phyloP scores from a whole-genome alignment of 2,888 invertebrate genomes.

The Apantesis nais region DNA sequence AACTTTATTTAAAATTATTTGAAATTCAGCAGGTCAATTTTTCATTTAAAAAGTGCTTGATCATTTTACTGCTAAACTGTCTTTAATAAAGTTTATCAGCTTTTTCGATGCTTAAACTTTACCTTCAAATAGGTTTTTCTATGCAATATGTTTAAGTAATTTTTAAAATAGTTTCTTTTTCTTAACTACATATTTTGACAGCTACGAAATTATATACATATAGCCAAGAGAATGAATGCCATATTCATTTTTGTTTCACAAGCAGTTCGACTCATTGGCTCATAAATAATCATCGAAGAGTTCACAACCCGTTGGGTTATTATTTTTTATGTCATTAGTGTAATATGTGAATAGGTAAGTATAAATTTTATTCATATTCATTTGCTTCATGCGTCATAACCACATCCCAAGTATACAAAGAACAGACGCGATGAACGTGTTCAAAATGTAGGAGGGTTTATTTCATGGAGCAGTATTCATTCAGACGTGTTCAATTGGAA shows the following conservation, averaged over 20 bases:
- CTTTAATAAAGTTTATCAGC: not conserved
- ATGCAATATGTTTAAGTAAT: too few species aligned
- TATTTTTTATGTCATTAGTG: not conserved
- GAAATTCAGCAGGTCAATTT: not conserved
- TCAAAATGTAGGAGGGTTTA: not conserved
- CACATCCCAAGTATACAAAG: not conserved
- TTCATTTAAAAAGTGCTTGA: too few species aligned
- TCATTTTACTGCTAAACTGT: not conserved
- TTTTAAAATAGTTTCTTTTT: too few species aligned
- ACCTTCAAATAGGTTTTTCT: too few species aligned
- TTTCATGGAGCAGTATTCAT: slow-evolving; percentile 7
- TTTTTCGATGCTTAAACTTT: too few species aligned
- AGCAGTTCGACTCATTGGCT: not conserved
- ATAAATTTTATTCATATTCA: not conserved
- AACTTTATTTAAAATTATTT: not conserved
- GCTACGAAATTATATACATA: too few species aligned
- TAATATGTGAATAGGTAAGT: not conserved
- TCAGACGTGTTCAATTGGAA: not conserved
- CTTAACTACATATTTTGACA: too few species aligned
- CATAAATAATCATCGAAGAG: not conserved
- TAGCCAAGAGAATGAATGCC: too few species aligned
- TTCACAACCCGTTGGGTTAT: not conserved
- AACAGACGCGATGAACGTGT: not conserved
- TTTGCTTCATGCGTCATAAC: not conserved
- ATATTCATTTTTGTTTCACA: too few species aligned